phyloP scores from a whole-genome alignment of 2,888 invertebrate genomes.

The Brachyopa scutellaris region DNA sequence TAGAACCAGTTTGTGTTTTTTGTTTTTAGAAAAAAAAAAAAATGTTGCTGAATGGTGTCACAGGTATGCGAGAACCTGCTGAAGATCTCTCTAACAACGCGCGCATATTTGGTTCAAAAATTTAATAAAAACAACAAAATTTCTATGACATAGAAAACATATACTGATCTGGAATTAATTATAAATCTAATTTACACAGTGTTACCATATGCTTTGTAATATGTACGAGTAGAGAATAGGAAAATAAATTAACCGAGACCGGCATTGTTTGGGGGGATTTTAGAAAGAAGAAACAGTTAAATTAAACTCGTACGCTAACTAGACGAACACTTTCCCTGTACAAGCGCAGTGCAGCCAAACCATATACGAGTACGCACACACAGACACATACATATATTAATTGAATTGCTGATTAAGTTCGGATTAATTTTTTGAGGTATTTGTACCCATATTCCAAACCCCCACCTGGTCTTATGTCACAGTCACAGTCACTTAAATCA shows the following conservation, averaged over 20 bases:
- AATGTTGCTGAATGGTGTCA: slow-evolving; percentile 39
- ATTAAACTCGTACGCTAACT: not conserved
- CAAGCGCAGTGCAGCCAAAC: not conserved
- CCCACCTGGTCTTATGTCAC: slow-evolving; percentile 48
- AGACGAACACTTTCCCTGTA: slow-evolving; percentile 22
- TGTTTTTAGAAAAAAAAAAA: too few relatives aligned
- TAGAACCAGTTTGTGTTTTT: slow-evolving; percentile 47
- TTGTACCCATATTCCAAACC: slow-evolving; percentile 36
- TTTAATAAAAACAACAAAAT: slow-evolving; percentile 1
- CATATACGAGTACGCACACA: not conserved
- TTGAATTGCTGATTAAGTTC: slow-evolving; percentile 33
- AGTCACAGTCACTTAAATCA: not conserved
- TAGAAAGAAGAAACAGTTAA: not conserved
- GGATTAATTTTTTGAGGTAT: slow-evolving; percentile 42
- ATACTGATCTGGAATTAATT: slow-evolving; percentile 29
- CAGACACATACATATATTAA: slow-evolving; percentile 14
- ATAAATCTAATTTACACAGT: slow-evolving; percentile 10
- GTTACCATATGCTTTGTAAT: too few relatives aligned
- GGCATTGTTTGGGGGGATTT: slow-evolving; percentile 11
- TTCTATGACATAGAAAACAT: slow-evolving; percentile 32
- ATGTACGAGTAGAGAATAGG: not conserved
- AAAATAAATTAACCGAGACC: slow-evolving; percentile 35
- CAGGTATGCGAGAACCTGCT: not conserved
- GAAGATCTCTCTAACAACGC: not conserved
- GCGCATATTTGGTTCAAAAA: not conserved